These are phyloP conservation scores for Edolisoma coerulescens DNA, from an alignment of 2,113 vertebrate genomes.

Conservation along the genomic window DNA sequence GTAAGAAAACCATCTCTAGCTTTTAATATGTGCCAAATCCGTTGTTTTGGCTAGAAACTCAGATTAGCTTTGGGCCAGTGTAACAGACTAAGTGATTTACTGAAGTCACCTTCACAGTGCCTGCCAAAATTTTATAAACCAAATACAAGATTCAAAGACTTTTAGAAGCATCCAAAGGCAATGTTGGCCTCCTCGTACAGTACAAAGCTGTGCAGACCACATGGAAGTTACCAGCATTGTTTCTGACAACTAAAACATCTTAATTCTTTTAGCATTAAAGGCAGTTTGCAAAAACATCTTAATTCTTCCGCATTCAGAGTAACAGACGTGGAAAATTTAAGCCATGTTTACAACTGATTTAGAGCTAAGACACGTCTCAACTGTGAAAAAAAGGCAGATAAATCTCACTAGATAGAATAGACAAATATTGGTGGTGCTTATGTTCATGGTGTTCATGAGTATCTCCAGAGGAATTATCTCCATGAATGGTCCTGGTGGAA, in stretches of 20 bases:
- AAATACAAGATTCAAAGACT: neutral
- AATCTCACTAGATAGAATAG: neutral
- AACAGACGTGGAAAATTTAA: neutral
- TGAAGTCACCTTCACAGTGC: neutral
- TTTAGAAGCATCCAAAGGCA: neutral
- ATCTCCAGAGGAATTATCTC: neutral
- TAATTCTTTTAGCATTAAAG: neutral
- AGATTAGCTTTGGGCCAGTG: neutral
- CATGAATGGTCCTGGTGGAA: neutral
- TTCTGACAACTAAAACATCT: neutral
- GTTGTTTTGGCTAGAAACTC: neutral
- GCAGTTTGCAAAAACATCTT: neutral
- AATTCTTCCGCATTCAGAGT: neutral
- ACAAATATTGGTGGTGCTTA: neutral
- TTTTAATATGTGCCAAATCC: neutral
- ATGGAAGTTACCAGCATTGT: neutral
- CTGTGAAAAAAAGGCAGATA: neutral
- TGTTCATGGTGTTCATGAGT: neutral
- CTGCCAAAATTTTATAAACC: neutral
- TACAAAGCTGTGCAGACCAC: neutral
- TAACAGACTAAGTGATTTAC: neutral
- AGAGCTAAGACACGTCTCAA: neutral
- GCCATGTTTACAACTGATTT: neutral
- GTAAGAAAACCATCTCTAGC: neutral
- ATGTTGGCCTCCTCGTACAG: fast-evolving